A percentile compares a stretch with the other conserved stretches of the same genome.
These are phyloP conservation scores for Bubo bubo DNA, from an alignment of 2,113 vertebrate genomes.

Conservation along the genomic window DNA sequence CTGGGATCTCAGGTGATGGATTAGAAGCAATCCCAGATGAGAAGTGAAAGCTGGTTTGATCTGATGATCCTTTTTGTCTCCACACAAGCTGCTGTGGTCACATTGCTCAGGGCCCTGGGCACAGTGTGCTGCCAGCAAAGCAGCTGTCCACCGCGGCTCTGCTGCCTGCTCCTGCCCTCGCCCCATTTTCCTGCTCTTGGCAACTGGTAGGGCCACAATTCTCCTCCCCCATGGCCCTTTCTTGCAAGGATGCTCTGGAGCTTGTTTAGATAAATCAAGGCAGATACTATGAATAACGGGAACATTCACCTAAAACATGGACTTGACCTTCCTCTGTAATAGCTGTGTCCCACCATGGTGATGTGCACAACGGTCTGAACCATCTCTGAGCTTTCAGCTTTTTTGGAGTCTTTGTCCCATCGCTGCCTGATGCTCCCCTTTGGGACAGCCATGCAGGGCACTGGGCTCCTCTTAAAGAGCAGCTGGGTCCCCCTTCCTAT, in stretches of 20 bases:
- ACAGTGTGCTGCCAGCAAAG: background rate
- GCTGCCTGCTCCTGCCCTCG: background rate
- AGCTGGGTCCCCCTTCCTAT: background rate
- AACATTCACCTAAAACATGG: background rate
- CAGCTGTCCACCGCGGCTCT: background rate
- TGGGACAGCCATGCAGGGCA: background rate
- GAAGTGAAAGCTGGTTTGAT: background rate
- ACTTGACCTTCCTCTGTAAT: background rate
- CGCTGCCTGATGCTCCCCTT: background rate
- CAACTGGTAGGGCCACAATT: background rate
- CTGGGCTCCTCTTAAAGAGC: background rate
- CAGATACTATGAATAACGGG: background rate
- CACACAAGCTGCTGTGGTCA: background rate
- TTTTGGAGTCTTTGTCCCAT: background rate
- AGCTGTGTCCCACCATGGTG: accelerated
- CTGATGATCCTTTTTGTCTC: background rate
- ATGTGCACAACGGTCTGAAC: background rate
- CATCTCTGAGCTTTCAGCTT: background rate
- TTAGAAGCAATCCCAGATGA: background rate
- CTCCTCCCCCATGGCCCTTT: accelerated
- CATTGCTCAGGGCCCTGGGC: background rate
- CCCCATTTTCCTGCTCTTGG: background rate
- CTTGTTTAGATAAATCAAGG: background rate
- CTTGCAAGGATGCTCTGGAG: background rate
- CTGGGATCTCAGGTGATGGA: background rate